Conservation (phyloP, 2,113 vertebrate species). For the Limnothrissa miodon region DNA sequence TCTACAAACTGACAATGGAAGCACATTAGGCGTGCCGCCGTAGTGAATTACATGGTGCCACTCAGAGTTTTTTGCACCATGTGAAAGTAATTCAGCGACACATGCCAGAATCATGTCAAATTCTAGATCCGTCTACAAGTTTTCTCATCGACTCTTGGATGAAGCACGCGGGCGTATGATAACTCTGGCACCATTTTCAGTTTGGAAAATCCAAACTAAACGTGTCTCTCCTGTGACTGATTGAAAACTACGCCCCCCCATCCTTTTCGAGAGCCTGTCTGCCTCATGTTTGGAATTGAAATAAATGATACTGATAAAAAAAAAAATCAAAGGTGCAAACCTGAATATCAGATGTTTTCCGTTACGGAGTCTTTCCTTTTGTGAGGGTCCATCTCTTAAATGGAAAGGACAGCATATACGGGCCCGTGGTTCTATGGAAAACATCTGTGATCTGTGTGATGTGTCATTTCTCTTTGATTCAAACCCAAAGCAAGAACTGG, state of each 20-base stretch:
- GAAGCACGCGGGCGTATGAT: neutral
- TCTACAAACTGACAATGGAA: neutral
- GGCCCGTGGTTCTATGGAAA: conserved; percentile 46
- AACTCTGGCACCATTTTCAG: neutral
- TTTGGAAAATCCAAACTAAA: neutral
- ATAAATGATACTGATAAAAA: conserved; percentile 23
- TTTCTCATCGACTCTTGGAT: neutral
- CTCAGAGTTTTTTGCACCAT: neutral
- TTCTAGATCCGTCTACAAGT: neutral
- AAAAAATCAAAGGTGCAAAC: conserved; percentile 27
- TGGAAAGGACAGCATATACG: conserved; percentile 43
- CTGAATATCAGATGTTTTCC: conserved; percentile 43
- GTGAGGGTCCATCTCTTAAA: conserved; percentile 34
- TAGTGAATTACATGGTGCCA: neutral
- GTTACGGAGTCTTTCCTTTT: conserved; percentile 27
- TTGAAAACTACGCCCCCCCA: neutral
- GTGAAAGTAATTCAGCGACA: neutral
- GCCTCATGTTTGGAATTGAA: neutral
- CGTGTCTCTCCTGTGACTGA: conserved; percentile 5
- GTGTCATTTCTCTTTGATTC: conserved; percentile 49
- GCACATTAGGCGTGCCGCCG: neutral
- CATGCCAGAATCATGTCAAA: conserved; percentile 1
- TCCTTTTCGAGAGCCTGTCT: neutral
- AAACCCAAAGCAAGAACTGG: conserved; percentile 41
- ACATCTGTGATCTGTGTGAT: conserved; percentile 40